Percentiles rank a stretch among this genome's conserved stretches.
Conservation (phyloP, 1,140 invertebrate genomes). For the Chironomus striatipennis region DNA sequence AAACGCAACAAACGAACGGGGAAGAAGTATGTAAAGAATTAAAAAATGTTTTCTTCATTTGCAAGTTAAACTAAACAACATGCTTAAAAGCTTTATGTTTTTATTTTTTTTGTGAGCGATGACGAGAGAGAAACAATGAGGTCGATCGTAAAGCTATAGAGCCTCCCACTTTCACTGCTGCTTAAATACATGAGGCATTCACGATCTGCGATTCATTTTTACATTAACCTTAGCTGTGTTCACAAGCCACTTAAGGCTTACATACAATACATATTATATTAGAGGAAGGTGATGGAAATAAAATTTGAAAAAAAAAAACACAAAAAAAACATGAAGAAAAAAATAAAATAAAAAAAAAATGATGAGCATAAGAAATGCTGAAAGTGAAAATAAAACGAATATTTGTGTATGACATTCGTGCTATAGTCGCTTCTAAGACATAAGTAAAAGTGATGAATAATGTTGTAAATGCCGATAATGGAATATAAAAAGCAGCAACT, state of each 20-base stretch:
- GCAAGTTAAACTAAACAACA: too few relatives aligned
- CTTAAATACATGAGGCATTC: constrained; percentile 17
- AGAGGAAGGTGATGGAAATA: background rate
- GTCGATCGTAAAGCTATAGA: background rate
- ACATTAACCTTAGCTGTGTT: background rate
- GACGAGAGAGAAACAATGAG: constrained; percentile 8
- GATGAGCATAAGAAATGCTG: background rate
- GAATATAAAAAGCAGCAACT: background rate
- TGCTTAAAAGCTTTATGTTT: too few relatives aligned
- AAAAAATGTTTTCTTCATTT: background rate
- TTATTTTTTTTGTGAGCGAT: background rate
- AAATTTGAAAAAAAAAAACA: background rate
- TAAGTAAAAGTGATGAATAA: background rate
- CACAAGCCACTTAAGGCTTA: background rate
- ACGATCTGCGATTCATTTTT: constrained; percentile 16
- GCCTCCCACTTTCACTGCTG: constrained; percentile 19
- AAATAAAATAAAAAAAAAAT: background rate
- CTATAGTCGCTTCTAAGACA: background rate
- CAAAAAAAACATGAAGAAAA: background rate
- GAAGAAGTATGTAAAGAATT: background rate
- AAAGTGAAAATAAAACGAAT: constrained; percentile 11
- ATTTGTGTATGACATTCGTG: background rate
- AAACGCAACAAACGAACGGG: background rate
- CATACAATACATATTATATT: background rate
- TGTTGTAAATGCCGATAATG: background rate